A percentile compares a stretch with the other conserved stretches of the same genome.
phyloP scores from a whole-genome alignment of 2,113 vertebrate species.

The Menura novaehollandiae region DNA sequence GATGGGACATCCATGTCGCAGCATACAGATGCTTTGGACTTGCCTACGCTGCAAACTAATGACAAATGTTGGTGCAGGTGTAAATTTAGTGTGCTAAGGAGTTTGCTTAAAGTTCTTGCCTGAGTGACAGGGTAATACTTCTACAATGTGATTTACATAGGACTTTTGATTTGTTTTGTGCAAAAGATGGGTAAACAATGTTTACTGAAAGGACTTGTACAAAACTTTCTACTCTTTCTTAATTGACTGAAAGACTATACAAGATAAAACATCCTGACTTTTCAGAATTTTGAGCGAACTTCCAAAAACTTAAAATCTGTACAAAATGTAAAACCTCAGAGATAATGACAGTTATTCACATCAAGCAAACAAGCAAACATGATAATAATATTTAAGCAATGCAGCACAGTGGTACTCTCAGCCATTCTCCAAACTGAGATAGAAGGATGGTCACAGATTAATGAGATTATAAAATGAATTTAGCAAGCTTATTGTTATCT shows the following conservation, averaged over 20 bases:
- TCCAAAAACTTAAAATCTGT: neutral
- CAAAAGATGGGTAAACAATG: neutral
- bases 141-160: neutral
- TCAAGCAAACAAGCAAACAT: neutral
- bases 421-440: neutral
- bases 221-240: neutral
- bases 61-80: neutral
- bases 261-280: neutral
- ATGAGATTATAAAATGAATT: slow-evolving; percentile 48
- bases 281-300: neutral
- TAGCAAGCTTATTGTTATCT: slow-evolving; percentile 31
- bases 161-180: neutral
- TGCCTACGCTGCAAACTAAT: neutral
- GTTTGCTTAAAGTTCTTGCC: neutral
- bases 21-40: neutral
- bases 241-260: neutral
- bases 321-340: neutral
- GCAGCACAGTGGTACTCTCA: neutral
- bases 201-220: neutral
- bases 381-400: neutral
- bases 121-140: neutral
- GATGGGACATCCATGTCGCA: neutral
- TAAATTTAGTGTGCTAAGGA: neutral
- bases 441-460: slow-evolving; percentile 33
- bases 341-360: neutral